A percentile compares a stretch with the other conserved stretches of the same genome.
phyloP scores from a whole-genome alignment of 2,888 invertebrate genomes.

The Tromatobia lineatoria region DNA sequence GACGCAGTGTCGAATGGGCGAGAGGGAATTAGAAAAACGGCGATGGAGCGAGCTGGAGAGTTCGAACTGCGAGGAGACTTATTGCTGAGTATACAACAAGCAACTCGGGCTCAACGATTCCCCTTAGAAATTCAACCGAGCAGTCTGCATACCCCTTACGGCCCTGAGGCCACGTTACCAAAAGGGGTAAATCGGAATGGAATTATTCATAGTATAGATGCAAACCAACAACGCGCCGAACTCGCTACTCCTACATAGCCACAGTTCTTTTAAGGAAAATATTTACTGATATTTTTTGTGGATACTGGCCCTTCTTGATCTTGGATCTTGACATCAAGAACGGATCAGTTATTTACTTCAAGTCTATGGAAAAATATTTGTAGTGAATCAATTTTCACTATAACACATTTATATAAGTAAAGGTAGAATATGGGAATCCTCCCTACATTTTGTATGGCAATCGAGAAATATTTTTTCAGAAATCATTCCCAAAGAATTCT shows the following conservation, averaged over 20 bases:
- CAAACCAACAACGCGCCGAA: constrained; percentile 51
- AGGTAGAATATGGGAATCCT: no score
- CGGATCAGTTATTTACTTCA: no score
- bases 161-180: constrained; percentile 71
- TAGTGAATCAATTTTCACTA: no score
- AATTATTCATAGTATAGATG: constrained; percentile 79
- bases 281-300: neutral
- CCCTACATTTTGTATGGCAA: no score
- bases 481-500: no score
- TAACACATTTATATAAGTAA: no score
- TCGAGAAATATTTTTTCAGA: no score
- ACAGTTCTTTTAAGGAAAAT: neutral
- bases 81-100: constrained; percentile 66
- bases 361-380: no score
- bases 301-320: neutral
- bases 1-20: constrained; percentile 62
- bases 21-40: constrained; percentile 72
- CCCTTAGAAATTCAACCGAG: constrained; percentile 62
- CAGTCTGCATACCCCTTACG: constrained; percentile 62
- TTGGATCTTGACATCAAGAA: no score
- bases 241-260: constrained; percentile 5
- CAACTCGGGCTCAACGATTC: constrained; percentile 51
- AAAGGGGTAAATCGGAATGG: constrained; percentile 81
- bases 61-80: constrained; percentile 72
- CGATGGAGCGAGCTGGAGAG: constrained; percentile 41